Evolutionary conservation across 30 jellyfish, hydroid and myxozoan species (phyloP), one percentile per base, ranked within the genome.

Genomic region (Aurelia sp.): DNA sequence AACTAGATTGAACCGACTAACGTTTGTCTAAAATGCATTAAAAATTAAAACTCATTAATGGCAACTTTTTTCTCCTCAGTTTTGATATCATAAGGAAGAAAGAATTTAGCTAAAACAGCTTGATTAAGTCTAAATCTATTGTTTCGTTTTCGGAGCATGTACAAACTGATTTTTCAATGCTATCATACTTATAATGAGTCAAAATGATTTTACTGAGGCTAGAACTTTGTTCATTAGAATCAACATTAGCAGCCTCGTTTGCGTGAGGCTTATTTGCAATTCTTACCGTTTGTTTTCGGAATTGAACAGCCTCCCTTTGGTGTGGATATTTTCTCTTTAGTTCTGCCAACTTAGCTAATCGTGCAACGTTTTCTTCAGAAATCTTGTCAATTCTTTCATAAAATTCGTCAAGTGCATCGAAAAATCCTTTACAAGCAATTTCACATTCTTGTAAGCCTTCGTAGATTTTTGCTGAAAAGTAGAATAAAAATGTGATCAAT

Each of bases 341-440:
- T 9, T 27, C 11, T 4, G 19, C 69, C 20, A 44, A 2, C 47
- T 78, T 78, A 2, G 68, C 69, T 16, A 44, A 19, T n/a, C 22
- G 44, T 48, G n/a, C 55, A 2, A 62, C 53, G 9, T 60, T 40
- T 3, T 78, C 24, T 21, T 78, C 78, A 20, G 22, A 78, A 20
- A 13, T 18, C 5, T 27, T 52, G 18, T 78, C 88, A 9, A 78
- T 30, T 59, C 63, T 60, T n/a, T 22, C 13, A 58, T 24, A 24
- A 15, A 78, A 68, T 20, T 60, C 68, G 30, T 78, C 78, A 40
- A 62, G 78, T 13, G 48, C 63, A 30, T 61, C 53, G 75, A 61
- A 78, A 55, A 78, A 78, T 13, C 63, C 88, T 62, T 41, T 24
- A 35, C 88, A 78, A 5, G 44, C 22, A 11, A 18, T 16, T 62